A percentile compares a stretch with the other conserved stretches of the same genome.
These are phyloP conservation scores for Pristionchus pacificus DNA, from an alignment of 1,140 invertebrate species.

Conservation along the genomic window DNA sequence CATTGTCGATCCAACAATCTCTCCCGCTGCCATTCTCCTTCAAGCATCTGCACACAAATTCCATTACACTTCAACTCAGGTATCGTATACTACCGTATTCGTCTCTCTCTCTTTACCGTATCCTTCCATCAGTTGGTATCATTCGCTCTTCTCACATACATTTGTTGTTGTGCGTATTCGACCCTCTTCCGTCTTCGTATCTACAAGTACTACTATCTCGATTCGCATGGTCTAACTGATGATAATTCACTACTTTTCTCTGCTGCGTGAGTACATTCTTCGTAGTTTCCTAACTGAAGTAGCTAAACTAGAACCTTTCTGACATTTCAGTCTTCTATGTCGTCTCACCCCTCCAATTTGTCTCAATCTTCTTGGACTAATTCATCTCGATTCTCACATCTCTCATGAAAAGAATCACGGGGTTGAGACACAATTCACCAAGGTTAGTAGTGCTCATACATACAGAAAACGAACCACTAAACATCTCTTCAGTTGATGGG, in stretches of 20 bases:
- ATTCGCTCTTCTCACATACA: conserved; percentile 81
- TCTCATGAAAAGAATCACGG: conserved; percentile 68
- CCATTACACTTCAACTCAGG: conserved; percentile 91
- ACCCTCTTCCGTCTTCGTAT: conserved; percentile 92
- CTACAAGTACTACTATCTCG: conserved; percentile 92
- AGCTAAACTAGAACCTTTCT: not conserved
- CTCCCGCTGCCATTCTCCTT: conserved; percentile 88
- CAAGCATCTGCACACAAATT: conserved; percentile 74
- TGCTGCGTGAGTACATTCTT: conserved; percentile 68
- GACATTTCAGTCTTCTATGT: conserved; percentile 77
- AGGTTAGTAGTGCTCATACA: conserved; percentile 27
- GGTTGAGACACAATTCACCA: conserved; percentile 56
- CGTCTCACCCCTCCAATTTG: conserved; percentile 95
- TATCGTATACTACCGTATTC: conserved; percentile 65
- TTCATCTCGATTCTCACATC: conserved; percentile 96
- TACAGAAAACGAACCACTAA: not conserved
- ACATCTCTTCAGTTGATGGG: conserved; percentile 82
- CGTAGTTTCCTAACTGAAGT: too few species aligned
- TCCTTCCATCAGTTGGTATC: conserved; percentile 70
- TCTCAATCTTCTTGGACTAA: conserved; percentile 91
- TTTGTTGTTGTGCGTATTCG: conserved; percentile 94
- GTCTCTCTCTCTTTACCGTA: conserved; percentile 13
- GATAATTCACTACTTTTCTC: conserved; percentile 97
- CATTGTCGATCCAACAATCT: conserved; percentile 79
- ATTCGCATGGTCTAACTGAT: conserved; percentile 93